A percentile compares a stretch with the other conserved stretches of the same genome.
Evolutionary conservation across 2,113 vertebrate species (phyloP).

Genomic region (Seriola quinqueradiata): DNA sequence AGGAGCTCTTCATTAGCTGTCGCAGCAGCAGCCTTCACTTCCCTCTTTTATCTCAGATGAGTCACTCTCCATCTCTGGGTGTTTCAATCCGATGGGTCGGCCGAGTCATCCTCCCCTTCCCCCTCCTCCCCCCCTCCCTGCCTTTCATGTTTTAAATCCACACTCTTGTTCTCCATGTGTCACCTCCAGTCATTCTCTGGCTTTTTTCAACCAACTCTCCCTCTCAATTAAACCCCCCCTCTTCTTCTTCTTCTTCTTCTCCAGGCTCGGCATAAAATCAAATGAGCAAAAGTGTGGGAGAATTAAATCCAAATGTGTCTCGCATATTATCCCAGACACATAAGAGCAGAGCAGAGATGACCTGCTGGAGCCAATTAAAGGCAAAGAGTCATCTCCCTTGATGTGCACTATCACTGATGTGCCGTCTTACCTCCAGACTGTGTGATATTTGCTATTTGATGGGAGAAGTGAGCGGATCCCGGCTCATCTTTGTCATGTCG

Average conservation of each 20-base stretch:
- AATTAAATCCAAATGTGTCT: slow-evolving; percentile 70
- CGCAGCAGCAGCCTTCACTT: slow-evolving; percentile 61
- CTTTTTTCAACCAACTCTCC: slow-evolving; percentile 60
- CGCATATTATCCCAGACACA: slow-evolving; percentile 56
- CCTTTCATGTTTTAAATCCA: slow-evolving; percentile 81
- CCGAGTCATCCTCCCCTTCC: slow-evolving; percentile 31
- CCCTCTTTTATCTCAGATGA: slow-evolving; percentile 79
- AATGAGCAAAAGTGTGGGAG: slow-evolving; percentile 61
- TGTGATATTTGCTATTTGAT: slow-evolving; percentile 67
- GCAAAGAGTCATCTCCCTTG: slow-evolving; percentile 47
- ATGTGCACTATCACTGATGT: slow-evolving; percentile 60
- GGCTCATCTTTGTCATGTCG: slow-evolving; percentile 30
- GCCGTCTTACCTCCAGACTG: slow-evolving; percentile 48
- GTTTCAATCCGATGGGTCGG: slow-evolving; percentile 71
- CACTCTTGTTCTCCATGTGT: slow-evolving; percentile 71
- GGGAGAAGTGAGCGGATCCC: slow-evolving; percentile 58
- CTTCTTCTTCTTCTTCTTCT: slow-evolving; percentile 36
- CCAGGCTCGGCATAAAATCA: slow-evolving; percentile 41
- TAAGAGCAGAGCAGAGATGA: slow-evolving; percentile 55
- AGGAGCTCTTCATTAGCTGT: slow-evolving; percentile 81
- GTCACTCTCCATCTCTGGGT: slow-evolving; percentile 70
- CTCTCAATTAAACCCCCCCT: slow-evolving; percentile 71
- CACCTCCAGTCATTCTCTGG: slow-evolving; percentile 72
- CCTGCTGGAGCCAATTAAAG: slow-evolving; percentile 78
- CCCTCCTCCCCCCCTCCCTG: slow-evolving; percentile 1